Percentiles rank a stretch among this genome's conserved stretches.
These are phyloP conservation scores for Phrynocephalus forsythii DNA, from an alignment of 2,797 vertebrate species.

Conservation along the genomic window DNA sequence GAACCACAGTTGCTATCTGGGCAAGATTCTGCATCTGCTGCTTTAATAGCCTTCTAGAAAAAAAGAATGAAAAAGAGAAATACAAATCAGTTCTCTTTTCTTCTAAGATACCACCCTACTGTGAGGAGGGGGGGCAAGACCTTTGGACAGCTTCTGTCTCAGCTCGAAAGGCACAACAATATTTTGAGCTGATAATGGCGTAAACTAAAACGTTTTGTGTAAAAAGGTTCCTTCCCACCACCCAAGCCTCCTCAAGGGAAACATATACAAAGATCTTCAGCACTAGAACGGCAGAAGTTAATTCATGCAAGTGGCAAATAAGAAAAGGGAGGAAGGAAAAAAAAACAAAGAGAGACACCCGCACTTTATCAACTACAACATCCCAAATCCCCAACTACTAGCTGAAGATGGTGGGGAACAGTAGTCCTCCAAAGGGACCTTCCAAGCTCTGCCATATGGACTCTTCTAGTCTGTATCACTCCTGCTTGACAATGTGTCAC, in stretches of 20 bases:
- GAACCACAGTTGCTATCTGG: constrained; percentile 20
- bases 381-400: too few relatives aligned
- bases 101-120: not conserved
- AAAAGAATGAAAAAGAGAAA: constrained; percentile 48
- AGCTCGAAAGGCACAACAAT: not conserved
- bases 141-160: not conserved
- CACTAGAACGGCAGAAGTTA: not conserved
- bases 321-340: not conserved
- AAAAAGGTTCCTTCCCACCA: not conserved
- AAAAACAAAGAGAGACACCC: not conserved
- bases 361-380: too few relatives aligned
- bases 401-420: too few relatives aligned
- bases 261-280: not conserved
- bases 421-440: too few relatives aligned
- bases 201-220: not conserved
- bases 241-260: not conserved
- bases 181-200: not conserved
- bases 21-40: constrained; percentile 42
- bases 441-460: too few relatives aligned
- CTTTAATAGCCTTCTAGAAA: constrained; percentile 66
- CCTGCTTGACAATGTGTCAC: too few relatives aligned
- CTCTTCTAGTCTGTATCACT: too few relatives aligned
- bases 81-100: not conserved
- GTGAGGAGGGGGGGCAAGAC: constrained; percentile 21
- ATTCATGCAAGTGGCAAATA: not conserved